phyloP scores from a whole-genome alignment of 2,797 vertebrate genomes.

The Chlorospingus semifuscus region DNA sequence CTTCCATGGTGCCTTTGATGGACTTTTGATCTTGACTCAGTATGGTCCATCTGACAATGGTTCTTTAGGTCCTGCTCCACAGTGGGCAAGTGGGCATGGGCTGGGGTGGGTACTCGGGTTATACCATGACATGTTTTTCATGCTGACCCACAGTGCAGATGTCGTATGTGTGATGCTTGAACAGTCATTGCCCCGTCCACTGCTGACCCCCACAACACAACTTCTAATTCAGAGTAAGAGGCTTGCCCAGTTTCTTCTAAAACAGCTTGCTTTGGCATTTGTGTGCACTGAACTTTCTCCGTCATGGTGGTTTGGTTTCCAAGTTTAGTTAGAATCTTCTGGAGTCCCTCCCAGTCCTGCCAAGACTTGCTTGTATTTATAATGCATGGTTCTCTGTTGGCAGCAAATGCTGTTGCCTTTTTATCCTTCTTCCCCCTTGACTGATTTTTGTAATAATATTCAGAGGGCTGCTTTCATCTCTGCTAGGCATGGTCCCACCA shows the following conservation, averaged over 20 bases:
- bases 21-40: background rate
- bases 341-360: conserved; percentile 11
- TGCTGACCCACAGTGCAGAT: background rate
- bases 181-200: background rate
- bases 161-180: background rate
- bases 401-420: background rate
- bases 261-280: background rate
- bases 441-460: background rate
- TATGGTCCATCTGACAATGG: background rate
- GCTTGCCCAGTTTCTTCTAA: background rate
- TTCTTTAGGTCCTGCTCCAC: background rate
- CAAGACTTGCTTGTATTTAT: background rate
- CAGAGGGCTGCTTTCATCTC: background rate
- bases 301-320: conserved; percentile 20
- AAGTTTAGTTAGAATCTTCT: conserved; percentile 42
- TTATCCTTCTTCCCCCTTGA: background rate
- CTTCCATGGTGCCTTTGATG: background rate
- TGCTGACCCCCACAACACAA: background rate
- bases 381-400: background rate
- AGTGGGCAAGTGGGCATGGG: background rate
- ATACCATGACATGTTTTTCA: background rate
- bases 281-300: background rate
- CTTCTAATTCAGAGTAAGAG: background rate
- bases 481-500: background rate
- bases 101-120: background rate